phyloP scores from a whole-genome alignment of 2,797 vertebrate species.

The Paedocypris micromegethes region DNA sequence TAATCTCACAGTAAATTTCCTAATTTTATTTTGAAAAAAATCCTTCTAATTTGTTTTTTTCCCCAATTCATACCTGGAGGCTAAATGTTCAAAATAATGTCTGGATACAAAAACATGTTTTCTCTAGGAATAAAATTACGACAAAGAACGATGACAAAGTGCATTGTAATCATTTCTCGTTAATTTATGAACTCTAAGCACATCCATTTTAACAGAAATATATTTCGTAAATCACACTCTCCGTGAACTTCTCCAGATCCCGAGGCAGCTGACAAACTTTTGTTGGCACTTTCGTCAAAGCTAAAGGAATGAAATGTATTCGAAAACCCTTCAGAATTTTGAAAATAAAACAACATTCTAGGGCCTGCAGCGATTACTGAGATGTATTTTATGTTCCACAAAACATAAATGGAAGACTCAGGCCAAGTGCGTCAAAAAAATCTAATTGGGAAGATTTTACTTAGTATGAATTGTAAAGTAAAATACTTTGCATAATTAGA shows the following conservation, averaged over 20 bases:
- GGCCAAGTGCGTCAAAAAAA: background rate
- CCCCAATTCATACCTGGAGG: too few species aligned
- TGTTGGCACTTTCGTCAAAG: background rate
- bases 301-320: background rate
- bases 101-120: too few species aligned
- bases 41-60: too few species aligned
- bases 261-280: background rate
- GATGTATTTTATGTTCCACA: conserved; percentile 7
- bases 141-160: too few species aligned
- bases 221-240: background rate
- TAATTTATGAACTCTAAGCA: too few species aligned
- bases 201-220: too few species aligned
- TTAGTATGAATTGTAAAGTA: background rate
- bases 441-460: background rate
- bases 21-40: too few species aligned
- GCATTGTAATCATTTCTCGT: too few species aligned
- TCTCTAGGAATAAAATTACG: too few species aligned
- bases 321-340: background rate
- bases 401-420: background rate
- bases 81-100: too few species aligned
- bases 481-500: conserved; percentile 1
- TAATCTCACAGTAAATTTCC: too few species aligned
- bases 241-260: background rate
- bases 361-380: background rate
- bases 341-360: background rate